Conservation (phyloP, 2,888 invertebrate species). For the Tinea semifulvella region DNA sequence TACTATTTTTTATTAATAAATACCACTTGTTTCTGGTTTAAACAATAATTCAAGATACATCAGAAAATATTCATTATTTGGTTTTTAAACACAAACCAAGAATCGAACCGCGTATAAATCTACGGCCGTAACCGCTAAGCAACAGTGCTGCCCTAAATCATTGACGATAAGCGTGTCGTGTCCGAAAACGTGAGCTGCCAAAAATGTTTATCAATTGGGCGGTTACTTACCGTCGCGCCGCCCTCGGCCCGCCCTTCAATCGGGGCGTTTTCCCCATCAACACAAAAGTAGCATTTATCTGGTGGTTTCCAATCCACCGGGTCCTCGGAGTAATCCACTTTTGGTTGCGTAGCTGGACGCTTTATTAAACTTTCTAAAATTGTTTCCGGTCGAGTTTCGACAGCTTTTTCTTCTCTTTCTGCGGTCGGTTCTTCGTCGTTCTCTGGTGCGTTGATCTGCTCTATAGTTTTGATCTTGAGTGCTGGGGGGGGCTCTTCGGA, state of each 20-base stretch:
- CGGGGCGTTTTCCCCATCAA: constrained; percentile 42
- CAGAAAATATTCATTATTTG: too few species aligned
- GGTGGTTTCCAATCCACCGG: constrained; percentile 83
- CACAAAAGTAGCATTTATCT: constrained; percentile 87
- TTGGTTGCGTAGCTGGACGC: constrained; percentile 55
- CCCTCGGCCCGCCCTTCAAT: constrained; percentile 24
- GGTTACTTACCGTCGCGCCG: constrained; percentile 17
- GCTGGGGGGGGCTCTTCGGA: constrained; percentile 51
- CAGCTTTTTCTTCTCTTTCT: constrained; percentile 23
- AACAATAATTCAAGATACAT: too few species aligned
- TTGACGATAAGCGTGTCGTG: background rate
- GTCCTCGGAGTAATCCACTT: constrained; percentile 34
- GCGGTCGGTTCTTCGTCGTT: constrained; percentile 22
- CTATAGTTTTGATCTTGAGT: constrained; percentile 62
- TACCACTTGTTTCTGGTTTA: too few species aligned
- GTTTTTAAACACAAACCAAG: too few species aligned
- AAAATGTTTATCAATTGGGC: constrained; percentile 19
- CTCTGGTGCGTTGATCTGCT: constrained; percentile 57
- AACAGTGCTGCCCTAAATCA: background rate
- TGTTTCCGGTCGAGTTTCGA: constrained; percentile 46
- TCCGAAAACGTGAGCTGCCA: constrained; percentile 15
- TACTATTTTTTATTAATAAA: too few species aligned
- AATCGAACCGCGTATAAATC: too few species aligned
- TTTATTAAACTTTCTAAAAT: constrained; percentile 64
- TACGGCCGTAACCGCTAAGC: background rate